A percentile compares a stretch with the other conserved stretches of the same genome.
These are phyloP conservation scores for Frieseomelitta varia DNA, from an alignment of 1,140 invertebrate species.

Conservation along the genomic window DNA sequence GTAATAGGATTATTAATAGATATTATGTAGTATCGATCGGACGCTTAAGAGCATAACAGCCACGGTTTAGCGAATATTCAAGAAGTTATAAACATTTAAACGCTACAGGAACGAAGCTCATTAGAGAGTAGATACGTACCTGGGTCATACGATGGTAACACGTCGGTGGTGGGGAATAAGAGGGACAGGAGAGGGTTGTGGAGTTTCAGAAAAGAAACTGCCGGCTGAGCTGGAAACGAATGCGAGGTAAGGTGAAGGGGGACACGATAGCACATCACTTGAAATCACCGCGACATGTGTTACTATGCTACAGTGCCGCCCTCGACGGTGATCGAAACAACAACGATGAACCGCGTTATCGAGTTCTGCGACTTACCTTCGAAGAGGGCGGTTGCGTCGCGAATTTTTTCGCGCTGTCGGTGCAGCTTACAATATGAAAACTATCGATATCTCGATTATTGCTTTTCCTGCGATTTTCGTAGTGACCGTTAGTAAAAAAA, in stretches of 20 bases:
- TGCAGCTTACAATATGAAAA: not conserved
- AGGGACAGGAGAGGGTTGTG: constrained; percentile 56
- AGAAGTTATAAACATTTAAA: constrained; percentile 3
- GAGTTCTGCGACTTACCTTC: not conserved
- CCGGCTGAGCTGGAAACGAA: constrained; percentile 65
- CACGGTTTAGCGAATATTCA: not conserved
- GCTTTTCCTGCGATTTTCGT: not conserved
- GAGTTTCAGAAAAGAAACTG: constrained; percentile 70
- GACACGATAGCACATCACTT: constrained; percentile 68
- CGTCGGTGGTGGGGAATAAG: constrained; percentile 58
- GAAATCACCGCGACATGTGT: constrained; percentile 73
- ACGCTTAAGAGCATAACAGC: too few species aligned
- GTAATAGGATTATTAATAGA: constrained; percentile 2
- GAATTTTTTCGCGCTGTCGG: constrained; percentile 2
- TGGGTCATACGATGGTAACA: constrained; percentile 77
- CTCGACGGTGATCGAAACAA: constrained; percentile 47
- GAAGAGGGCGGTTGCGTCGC: not conserved
- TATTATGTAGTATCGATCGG: not conserved
- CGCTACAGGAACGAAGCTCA: not conserved
- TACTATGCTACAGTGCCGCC: constrained; percentile 80
- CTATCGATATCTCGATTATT: constrained; percentile 5
- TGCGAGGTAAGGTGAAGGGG: constrained; percentile 66
- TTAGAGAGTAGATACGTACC: constrained; percentile 67
- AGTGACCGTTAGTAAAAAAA: not conserved
- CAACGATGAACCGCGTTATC: constrained; percentile 11